Percentiles rank a stretch among this genome's conserved stretches.
These are phyloP conservation scores for Hydractinia symbiolongicarpus DNA, from an alignment of 30 jellyfish, hydroid and myxozoan species.

Conservation along the genomic window DNA sequence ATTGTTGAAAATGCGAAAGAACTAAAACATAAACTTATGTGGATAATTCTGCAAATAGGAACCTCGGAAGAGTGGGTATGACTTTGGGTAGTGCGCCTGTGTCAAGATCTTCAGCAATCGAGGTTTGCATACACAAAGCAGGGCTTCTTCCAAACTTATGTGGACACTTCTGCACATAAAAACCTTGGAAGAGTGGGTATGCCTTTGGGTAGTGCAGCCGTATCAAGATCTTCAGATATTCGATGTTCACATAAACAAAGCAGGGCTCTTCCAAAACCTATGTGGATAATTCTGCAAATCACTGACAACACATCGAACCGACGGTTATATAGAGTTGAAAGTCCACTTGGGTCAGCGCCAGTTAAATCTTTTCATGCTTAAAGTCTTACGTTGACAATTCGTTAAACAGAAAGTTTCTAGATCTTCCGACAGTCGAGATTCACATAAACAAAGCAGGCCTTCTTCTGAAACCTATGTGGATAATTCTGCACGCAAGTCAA, in stretches of 20 bases:
- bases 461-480: not conserved
- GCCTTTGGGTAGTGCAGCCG: not conserved
- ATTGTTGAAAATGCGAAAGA: too few relatives aligned
- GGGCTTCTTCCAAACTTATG: not conserved
- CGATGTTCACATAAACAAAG: not conserved
- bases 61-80: not conserved
- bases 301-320: too few relatives aligned
- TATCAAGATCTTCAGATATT: not conserved
- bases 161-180: not conserved
- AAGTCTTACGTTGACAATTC: too few relatives aligned
- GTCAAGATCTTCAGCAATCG: not conserved
- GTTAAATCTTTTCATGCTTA: too few relatives aligned
- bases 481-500: too few relatives aligned
- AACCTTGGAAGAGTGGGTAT: not conserved
- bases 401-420: not conserved
- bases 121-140: not conserved
- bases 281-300: not conserved
- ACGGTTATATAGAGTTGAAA: too few relatives aligned
- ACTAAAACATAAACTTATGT: not conserved
- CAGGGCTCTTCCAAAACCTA: not conserved
- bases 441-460: not conserved
- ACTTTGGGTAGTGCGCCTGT: not conserved
- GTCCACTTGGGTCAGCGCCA: too few relatives aligned
- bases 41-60: not conserved
- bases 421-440: too few relatives aligned